These are phyloP conservation scores for Lucinisca nassula DNA, from an alignment of 2,888 invertebrate species.

Conservation along the genomic window DNA sequence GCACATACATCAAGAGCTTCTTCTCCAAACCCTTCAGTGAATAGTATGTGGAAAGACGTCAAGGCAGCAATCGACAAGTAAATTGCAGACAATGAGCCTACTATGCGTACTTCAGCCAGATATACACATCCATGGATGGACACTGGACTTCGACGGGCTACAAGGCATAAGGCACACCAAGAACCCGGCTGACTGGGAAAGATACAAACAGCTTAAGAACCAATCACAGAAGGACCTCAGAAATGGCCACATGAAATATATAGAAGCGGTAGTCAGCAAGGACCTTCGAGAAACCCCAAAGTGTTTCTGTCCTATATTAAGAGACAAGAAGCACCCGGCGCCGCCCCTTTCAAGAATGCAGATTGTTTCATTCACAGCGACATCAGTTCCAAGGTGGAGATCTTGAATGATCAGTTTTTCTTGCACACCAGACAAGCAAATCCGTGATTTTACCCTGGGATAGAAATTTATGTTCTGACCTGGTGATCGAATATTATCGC, in stretches of 20 bases:
- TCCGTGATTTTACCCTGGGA: too few relatives aligned
- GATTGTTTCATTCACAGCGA: constrained; percentile 30
- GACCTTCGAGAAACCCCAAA: background rate
- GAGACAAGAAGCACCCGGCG: background rate
- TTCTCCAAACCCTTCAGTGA: too few relatives aligned
- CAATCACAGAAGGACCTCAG: background rate
- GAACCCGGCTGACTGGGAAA: background rate
- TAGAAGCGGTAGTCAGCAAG: background rate
- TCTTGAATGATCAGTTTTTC: too few relatives aligned
- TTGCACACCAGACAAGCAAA: too few relatives aligned
- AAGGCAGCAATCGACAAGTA: background rate
- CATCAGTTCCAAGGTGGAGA: background rate
- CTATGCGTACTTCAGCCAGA: constrained; percentile 1
- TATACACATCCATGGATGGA: background rate
- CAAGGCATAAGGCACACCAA: background rate
- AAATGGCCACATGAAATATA: background rate
- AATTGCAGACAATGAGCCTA: constrained; percentile 6
- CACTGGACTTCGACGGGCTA: background rate
- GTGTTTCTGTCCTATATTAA: background rate
- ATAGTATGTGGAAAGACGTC: constrained; percentile 9
- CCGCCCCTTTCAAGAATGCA: background rate
- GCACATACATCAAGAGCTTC: too few relatives aligned
- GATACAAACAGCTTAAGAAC: background rate
- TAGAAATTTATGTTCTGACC: too few relatives aligned
- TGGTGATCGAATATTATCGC: too few relatives aligned